A percentile compares a stretch with the other conserved stretches of the same genome.
Evolutionary conservation across 2,888 invertebrate species (phyloP).

Genomic region (Ichneumoninae sp.): DNA sequence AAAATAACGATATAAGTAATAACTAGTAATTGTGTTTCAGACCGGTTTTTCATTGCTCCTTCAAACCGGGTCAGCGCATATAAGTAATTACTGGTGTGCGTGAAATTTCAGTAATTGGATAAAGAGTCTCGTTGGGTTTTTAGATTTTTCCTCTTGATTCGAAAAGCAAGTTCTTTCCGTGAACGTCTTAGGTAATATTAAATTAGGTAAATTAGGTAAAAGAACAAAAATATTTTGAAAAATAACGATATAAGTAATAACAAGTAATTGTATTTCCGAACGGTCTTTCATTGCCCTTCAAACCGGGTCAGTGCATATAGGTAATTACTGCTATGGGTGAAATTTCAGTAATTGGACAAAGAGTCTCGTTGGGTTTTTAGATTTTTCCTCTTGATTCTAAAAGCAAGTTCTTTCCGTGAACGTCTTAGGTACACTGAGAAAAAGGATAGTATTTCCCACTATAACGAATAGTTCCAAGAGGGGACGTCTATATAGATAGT

Average conservation of each 20-base stretch:
- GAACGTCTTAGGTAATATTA: too few species aligned
- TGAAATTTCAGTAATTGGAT: background rate
- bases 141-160: background rate
- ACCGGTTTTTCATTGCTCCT: background rate
- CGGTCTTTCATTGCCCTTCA: background rate
- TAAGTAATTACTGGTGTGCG: background rate
- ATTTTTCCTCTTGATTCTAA: too few species aligned
- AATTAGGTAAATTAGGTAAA: too few species aligned
- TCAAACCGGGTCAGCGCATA: background rate
- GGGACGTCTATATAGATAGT: too few species aligned
- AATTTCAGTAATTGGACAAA: too few species aligned
- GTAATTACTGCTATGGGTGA: too few species aligned
- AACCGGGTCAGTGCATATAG: too few species aligned
- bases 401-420: too few species aligned
- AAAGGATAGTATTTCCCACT: too few species aligned
- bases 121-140: background rate
- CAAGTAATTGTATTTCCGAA: background rate
- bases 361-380: too few species aligned
- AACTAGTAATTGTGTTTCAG: background rate
- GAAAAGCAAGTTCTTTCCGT: background rate
- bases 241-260: background rate
- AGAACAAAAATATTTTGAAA: background rate
- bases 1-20: background rate
- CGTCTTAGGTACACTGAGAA: too few species aligned
- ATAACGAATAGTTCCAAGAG: too few species aligned